Evolutionary conservation across 2,113 vertebrate genomes (phyloP), one percentile per base, ranked within the genome.

Genomic region (Brienomyrus longianalis): DNA sequence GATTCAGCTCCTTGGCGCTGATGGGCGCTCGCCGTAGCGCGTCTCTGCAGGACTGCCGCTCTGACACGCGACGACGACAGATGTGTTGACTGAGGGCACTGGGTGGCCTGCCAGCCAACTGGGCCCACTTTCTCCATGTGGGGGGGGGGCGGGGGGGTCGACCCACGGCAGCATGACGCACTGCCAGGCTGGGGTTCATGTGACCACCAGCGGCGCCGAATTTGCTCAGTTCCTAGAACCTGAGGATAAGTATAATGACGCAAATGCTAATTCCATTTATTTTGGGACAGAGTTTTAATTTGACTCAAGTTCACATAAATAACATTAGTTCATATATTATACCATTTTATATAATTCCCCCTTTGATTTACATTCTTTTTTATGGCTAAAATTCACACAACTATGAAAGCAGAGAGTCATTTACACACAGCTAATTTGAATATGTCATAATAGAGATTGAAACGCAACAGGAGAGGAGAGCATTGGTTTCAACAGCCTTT

Each of bases 271-370:
- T 35, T 39, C 10, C 91, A 92, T 83, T 92, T 74, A 83, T 92
- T 94, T 94, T 91, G 93, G 93, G 94, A 95, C 94, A 94, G 91
- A 95, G 94, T 94, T 96, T 96, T 96, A 94, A 95, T 96, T 95
- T 91, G 93, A 95, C 93, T 94, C 94, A 93, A 94, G 94, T 94
- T 96, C 95, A 96, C 96, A 96, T 96, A 96, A 96, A 96, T 96
- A 96, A 96, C 96, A 96, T 95, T 93, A 94, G 93, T 95, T 95
- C 94, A 92, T 95, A 95, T 94, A 95, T 95, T 94, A 94, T 95
- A 96, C 94, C 95, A 93, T 94, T 95, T 95, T 95, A 95, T 95
- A 96, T 96, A 96, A 94, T 95, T 94, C 92, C 94, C 94, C 95
- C 91, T 95, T 93, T 95, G 94, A 95, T 95, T 94, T 95, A 95